A percentile compares a stretch with the other conserved stretches of the same genome.
These are phyloP conservation scores for Lepidochitona cinerea DNA, from an alignment of 2,888 invertebrate species.

Conservation along the genomic window DNA sequence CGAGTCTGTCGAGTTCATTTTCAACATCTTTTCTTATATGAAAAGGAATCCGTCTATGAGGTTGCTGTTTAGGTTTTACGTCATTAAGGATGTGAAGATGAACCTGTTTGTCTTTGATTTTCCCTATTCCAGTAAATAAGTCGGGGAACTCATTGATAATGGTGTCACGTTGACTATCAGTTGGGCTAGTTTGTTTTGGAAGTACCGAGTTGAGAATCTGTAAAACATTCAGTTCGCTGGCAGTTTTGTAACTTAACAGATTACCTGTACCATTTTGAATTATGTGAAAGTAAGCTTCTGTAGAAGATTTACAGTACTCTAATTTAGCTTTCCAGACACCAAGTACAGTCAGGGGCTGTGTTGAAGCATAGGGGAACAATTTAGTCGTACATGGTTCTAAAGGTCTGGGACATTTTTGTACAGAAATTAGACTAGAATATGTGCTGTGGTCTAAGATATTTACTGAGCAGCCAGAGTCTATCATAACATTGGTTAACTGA, in stretches of 20 bases:
- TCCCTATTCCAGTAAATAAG: slow-evolving; percentile 19
- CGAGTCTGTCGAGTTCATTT: slow-evolving; percentile 22
- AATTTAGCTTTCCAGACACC: neutral
- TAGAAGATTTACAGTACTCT: neutral
- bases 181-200: no score
- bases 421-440: neutral
- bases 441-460: slow-evolving; percentile 11
- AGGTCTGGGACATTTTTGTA: no score
- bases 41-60: slow-evolving; percentile 26
- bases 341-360: neutral
- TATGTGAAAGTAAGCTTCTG: neutral
- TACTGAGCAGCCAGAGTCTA: slow-evolving; percentile 10
- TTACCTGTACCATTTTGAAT: neutral
- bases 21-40: slow-evolving; percentile 21
- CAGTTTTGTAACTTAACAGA: neutral
- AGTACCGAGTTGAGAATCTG: neutral
- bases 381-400: neutral
- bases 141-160: neutral
- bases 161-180: no score
- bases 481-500: neutral
- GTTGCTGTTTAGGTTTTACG: slow-evolving; percentile 23
- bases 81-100: slow-evolving; percentile 24
- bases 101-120: slow-evolving; percentile 21
- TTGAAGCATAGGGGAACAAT: slow-evolving; percentile 5
- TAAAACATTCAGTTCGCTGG: neutral